phyloP scores from a whole-genome alignment of 2,888 invertebrate species.

The Cerastoderma edule region DNA sequence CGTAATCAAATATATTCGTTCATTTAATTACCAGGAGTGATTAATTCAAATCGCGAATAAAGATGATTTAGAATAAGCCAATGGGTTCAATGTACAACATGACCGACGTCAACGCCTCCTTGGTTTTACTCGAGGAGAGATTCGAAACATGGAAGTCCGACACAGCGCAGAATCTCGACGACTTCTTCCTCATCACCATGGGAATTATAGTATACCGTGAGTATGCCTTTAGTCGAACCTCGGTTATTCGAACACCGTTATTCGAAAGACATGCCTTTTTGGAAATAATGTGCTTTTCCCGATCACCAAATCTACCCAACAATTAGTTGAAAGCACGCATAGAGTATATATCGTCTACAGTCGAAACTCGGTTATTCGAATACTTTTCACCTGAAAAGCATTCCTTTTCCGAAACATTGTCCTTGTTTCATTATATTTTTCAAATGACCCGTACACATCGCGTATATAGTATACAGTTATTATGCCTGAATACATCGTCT shows the following conservation, averaged over 20 bases:
- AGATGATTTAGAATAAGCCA: too few relatives aligned
- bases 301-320: background rate
- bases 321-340: background rate
- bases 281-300: background rate
- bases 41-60: too few relatives aligned
- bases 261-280: too few relatives aligned
- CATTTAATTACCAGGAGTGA: too few relatives aligned
- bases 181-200: constrained; percentile 48
- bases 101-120: background rate
- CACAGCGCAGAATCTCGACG: constrained; percentile 31
- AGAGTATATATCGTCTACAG: background rate
- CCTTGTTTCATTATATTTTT: too few relatives aligned
- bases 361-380: background rate
- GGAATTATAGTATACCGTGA: constrained; percentile 54
- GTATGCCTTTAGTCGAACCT: too few relatives aligned
- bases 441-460: too few relatives aligned
- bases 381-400: background rate
- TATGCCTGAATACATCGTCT: too few relatives aligned
- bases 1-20: background rate
- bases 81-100: too few relatives aligned
- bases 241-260: too few relatives aligned
- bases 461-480: too few relatives aligned
- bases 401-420: too few relatives aligned
- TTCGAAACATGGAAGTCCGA: background rate
- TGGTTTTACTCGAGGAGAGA: background rate